Base-by-base conservation (phyloP, 2,797 vertebrate genomes). In the Thalassophryne amazonica region DNA sequence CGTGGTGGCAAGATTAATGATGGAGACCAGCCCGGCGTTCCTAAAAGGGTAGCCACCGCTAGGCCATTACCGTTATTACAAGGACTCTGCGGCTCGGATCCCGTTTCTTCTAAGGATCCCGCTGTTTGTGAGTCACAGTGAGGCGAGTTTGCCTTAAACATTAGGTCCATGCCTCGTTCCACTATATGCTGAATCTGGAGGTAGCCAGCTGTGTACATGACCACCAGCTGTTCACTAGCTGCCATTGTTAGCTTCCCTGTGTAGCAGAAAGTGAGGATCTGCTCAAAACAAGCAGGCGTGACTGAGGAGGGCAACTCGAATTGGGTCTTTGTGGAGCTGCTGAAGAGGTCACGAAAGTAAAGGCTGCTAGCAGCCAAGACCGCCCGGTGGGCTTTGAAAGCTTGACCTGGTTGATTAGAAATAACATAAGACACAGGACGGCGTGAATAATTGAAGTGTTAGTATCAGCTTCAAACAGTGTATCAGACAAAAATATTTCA, bases 161-260 rank as follows among this genome's bases (percentile, higher is more conserved):
- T 94, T 65, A 98, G 91, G 88, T 99, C 97, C 47, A 98, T 98
- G 45, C 97, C 97, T 11, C 92, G 89, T 90, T 99, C 97, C 55
- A 99, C 94, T 29, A 99, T 99, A 88, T 98, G 95, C 87, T 98
- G 97, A 88, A 99, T 98, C 86, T 99, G 97, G 76, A 99, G 93
- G 90, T 98, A 99, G 54, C 97, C 97, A 0, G 97, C 97, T 1
- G 97, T 99, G 92, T 99, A 99, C 97, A 99, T 99, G 71, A 99
- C 94, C 84, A 99, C 96, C 24, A 99, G 94, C 92, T 99, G 97
- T 87, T 99, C 97, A 27, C 97, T 98, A 19, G 97, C 95, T 0
- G 96, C 95, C 96, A 99, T 98, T 55, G 94, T 98, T 77, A 99
- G 91, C 89, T 95, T 93, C 58, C 97, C 97, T 2, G 97, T 99